Base-by-base conservation (phyloP, 2,888 invertebrate genomes). In the Calameuta pallipes region DNA sequence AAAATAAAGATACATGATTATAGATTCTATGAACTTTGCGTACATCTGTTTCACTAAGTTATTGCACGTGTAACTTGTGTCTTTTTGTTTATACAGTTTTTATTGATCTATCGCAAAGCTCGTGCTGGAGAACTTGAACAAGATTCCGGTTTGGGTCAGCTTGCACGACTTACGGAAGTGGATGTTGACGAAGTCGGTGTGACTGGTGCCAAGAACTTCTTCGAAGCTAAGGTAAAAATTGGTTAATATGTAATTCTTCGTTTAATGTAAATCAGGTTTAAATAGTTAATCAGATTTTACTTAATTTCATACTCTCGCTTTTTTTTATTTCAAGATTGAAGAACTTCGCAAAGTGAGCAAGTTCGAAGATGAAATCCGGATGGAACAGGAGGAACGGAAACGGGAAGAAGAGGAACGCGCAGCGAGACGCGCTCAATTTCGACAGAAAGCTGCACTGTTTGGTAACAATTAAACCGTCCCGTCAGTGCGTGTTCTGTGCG, bases 171-270 rank as follows among this genome's bases (percentile, higher is more conserved):
- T 41, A 96, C 97, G 11, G 98, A 98, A 92, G 96, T 98, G 80
- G 96, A 98, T 89, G 98, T 98, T 0, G 97, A 98, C 83, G 96
- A 97, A 93, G 98, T 98, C 33, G 98, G 98, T 1, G 98, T 98
- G 0, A 96, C 96, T 83, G 98, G 98, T 23, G 98, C 98, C 68
- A 98, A 98, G 91, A 95, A 96, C 89, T 98, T 98, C 93, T 98
- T 98, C 89, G 98, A 98, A 93, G 97, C 98, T 0, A 98, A 98
- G 93, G 96, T 95, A 90, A 84, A 79, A 34, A 1, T 34, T 23
- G 12, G 36, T 30, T 36, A 23, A 35, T 74, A 36, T 13, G n/a
- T 35, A 74, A 35, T 74, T 74, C 1, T 30, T 33, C 36, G 34
- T 33, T 23, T n/a, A 33, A 35, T 11, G 36, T 11, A 15, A 74